phyloP scores from a whole-genome alignment of 2,113 vertebrate species.

The Arizona elegans region DNA sequence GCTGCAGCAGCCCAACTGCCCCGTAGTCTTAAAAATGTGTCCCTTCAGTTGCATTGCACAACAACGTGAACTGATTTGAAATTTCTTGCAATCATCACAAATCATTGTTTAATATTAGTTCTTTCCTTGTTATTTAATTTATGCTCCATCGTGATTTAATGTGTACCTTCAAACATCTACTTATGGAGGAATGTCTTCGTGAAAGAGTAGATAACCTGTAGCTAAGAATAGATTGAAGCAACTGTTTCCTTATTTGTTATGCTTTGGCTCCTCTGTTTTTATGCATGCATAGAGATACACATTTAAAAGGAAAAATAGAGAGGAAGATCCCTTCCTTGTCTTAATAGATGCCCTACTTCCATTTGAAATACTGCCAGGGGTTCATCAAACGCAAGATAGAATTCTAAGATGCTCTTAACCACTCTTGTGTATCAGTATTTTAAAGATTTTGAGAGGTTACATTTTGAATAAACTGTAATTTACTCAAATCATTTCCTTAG shows the following conservation, averaged over 20 bases:
- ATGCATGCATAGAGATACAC: neutral
- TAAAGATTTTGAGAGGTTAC: neutral
- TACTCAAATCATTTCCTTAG: neutral
- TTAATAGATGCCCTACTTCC: neutral
- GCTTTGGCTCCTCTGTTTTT: neutral
- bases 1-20: neutral
- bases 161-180: neutral
- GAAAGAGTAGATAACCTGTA: neutral
- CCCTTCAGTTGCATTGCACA: neutral
- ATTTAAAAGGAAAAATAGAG: neutral
- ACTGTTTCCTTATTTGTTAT: neutral
- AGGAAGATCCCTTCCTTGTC: neutral
- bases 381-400: neutral
- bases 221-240: neutral
- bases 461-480: neutral
- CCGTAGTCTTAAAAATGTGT: neutral
- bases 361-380: neutral
- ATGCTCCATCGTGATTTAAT: neutral
- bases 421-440: neutral
- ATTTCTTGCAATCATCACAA: neutral
- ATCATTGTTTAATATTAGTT: neutral
- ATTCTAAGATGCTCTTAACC: neutral
- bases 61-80: neutral
- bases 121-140: neutral
- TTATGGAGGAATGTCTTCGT: too few relatives aligned